Evolutionary conservation across 2,797 vertebrate species (phyloP).

Genomic region (Onychomys torridus): DNA sequence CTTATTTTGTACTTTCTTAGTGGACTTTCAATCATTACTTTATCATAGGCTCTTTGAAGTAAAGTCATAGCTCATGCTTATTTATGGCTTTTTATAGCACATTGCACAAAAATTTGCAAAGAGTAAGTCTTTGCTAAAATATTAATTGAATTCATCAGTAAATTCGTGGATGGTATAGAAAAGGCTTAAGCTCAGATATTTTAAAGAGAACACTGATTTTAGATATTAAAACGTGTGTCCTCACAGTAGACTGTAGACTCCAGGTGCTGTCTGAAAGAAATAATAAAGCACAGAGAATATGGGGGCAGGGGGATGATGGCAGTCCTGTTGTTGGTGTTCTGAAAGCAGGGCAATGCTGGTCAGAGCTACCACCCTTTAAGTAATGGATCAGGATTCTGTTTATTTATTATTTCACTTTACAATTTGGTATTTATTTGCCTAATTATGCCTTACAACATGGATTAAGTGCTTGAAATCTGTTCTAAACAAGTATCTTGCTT

Average conservation of each 20-base stretch:
- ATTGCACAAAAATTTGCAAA: background rate
- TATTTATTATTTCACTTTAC: constrained; percentile 66
- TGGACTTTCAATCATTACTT: background rate
- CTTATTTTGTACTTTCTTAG: background rate
- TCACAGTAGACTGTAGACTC: background rate
- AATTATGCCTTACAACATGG: constrained; percentile 72
- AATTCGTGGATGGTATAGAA: background rate
- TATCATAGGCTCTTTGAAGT: background rate
- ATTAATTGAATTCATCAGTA: constrained; percentile 53
- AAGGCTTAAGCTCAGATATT: background rate
- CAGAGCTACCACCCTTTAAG: background rate
- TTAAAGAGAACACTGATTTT: constrained; percentile 30
- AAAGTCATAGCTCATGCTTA: background rate
- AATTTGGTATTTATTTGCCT: constrained; percentile 77
- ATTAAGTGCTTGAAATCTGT: constrained; percentile 74
- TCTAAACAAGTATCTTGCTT: constrained; percentile 69
- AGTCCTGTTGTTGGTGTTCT: background rate
- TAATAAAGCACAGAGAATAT: background rate
- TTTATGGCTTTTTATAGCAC: constrained; percentile 5
- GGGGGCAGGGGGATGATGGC: background rate
- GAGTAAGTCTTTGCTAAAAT: constrained; percentile 38
- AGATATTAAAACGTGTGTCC: background rate
- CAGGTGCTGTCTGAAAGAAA: background rate
- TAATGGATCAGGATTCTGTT: constrained; percentile 43
- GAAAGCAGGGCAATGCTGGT: background rate